phyloP scores from a whole-genome alignment of 2,113 vertebrate genomes.

The Chinchilla lanigera region DNA sequence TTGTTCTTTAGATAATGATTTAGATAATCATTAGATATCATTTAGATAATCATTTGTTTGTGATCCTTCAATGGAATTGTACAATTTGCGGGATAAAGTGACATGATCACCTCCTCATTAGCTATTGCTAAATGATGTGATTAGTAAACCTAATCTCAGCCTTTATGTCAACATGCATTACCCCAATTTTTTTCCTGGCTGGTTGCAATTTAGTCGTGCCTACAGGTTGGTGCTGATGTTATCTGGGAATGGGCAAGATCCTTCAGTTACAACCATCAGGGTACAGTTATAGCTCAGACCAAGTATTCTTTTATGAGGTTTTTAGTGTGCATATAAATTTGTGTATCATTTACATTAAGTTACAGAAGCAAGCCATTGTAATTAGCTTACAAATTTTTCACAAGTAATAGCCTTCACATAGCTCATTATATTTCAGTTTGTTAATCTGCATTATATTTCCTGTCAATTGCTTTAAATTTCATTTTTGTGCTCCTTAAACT shows the following conservation, averaged over 20 bases:
- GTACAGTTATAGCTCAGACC: background rate
- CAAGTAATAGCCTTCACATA: background rate
- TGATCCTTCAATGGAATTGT: constrained; percentile 67
- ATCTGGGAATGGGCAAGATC: constrained; percentile 42
- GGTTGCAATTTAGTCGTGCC: constrained; percentile 63
- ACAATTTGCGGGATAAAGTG: constrained; percentile 16
- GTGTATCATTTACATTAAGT: constrained; percentile 25
- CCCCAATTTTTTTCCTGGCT: constrained; percentile 65
- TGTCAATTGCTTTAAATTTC: background rate
- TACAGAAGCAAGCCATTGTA: background rate
- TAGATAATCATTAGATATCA: no score
- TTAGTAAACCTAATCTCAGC: constrained; percentile 60
- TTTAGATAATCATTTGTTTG: no score
- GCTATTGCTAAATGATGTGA: constrained; percentile 64
- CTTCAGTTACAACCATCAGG: background rate
- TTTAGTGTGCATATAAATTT: background rate
- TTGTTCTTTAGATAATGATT: constrained; percentile 29
- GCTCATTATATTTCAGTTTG: constrained; percentile 35
- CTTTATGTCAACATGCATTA: constrained; percentile 71
- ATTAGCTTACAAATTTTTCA: background rate
- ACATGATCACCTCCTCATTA: constrained; percentile 50
- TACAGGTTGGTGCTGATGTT: constrained; percentile 29
- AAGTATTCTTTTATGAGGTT: background rate
- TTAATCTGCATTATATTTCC: background rate
- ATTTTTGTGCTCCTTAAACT: background rate